Base-by-base conservation (phyloP, 2,888 invertebrate genomes). In the Drosophila mulleri region DNA sequence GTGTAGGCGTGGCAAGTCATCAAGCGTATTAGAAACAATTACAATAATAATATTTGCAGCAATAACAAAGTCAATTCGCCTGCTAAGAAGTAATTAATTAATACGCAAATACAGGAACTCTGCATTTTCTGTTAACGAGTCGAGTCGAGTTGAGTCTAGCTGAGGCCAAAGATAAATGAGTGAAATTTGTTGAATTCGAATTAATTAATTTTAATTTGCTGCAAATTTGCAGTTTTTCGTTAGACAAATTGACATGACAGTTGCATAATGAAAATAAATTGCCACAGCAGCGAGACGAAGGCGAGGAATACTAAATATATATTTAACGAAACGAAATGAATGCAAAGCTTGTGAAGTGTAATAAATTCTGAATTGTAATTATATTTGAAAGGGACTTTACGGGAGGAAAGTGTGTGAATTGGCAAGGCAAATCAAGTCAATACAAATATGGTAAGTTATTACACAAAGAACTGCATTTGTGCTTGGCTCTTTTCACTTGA, bases 151-250 rank as follows among this genome's bases (percentile, higher is more conserved):
- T 5, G 5, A 8, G 6, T 16, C 12, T 14, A 53, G 23, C 23
- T 5, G 16, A 12, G 50, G 65, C 41, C 26, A 59, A 53, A 54
- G 67, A 62, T 48, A 67, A 67, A 74, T 52, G 44, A 61, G 47
- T 35, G 59, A 68, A 64, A 68, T 74, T 70, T 47, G 37, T 61
- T 70, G 61, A 59, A 67, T 65, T 61, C 67, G 66, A 62, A 67
- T 65, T 78, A 78, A 78, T 78, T 78, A 78, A 75, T 71, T 61
- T 53, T 32, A 66, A 75, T 75, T 75, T 75, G 53, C 62, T 52
- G 67, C 48, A 62, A 76, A 73, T 62, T 78, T 65, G n/a, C 65
- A 70, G 67, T 68, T 71, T 75, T 78, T 66, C 68, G 71, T 63
- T 66, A 60, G 32, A 58, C 64, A 62, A 72, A 71, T 47, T 57